Evolutionary conservation across 2,888 invertebrate genomes (phyloP).

Genomic region (Steromphala cineraria): DNA sequence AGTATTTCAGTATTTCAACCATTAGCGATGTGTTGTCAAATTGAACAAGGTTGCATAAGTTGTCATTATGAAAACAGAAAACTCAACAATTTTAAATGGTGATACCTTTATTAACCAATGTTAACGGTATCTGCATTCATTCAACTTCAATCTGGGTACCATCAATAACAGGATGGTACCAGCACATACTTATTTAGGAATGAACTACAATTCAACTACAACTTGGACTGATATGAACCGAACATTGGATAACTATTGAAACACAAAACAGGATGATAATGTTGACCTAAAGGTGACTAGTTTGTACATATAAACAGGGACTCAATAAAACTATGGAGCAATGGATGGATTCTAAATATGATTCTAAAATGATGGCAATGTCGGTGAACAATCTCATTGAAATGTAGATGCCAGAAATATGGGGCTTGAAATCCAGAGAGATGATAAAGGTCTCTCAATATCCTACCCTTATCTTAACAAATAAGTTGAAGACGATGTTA

Average conservation of each 20-base stretch:
- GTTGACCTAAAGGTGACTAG: background rate
- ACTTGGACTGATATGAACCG: background rate
- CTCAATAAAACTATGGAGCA: background rate
- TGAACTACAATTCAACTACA: constrained; percentile 9
- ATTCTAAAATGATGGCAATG: no score
- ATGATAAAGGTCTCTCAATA: no score
- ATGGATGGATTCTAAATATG: no score
- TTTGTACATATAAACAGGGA: background rate
- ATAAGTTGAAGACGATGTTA: no score
- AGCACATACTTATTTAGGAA: background rate
- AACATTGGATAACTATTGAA: background rate
- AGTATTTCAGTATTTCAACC: no score
- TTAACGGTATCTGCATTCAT: background rate
- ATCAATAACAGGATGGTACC: background rate
- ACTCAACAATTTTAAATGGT: background rate
- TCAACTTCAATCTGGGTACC: background rate
- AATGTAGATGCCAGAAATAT: no score
- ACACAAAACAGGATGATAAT: background rate
- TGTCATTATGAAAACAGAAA: background rate
- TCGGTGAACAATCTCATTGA: no score
- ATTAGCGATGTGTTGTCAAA: no score
- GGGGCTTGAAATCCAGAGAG: no score
- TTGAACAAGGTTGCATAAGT: no score
- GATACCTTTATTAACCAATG: constrained; percentile 3
- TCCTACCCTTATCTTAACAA: no score